phyloP scores from a whole-genome alignment of 2,888 invertebrate species.

The Onthophagus sagittarius region DNA sequence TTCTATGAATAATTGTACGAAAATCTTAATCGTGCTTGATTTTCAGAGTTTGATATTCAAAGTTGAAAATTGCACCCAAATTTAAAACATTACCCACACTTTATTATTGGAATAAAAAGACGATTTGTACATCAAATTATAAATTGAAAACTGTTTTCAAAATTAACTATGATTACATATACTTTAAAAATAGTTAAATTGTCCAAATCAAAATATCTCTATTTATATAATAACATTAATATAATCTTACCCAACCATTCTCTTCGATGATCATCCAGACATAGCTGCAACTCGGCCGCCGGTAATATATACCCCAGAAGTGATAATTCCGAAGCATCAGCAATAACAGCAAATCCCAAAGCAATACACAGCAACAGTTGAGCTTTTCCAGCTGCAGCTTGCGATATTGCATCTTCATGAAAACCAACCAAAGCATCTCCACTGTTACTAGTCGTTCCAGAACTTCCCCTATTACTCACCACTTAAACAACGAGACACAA shows the following conservation, averaged over 20 bases:
- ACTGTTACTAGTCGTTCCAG: slow-evolving; percentile 32
- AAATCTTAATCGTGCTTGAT: no score
- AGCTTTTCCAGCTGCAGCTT: slow-evolving; percentile 70
- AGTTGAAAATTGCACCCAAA: no score
- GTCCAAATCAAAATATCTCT: background rate
- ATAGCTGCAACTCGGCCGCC: slow-evolving; percentile 73
- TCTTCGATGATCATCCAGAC: slow-evolving; percentile 67
- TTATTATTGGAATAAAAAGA: no score
- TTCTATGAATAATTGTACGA: no score
- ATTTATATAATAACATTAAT: background rate
- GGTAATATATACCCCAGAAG: slow-evolving; percentile 71
- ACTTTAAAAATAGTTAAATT: no score
- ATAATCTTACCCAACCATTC: slow-evolving; percentile 63
- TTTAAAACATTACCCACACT: no score
- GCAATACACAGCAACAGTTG: slow-evolving; percentile 64
- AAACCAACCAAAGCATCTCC: slow-evolving; percentile 62
- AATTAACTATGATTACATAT: no score
- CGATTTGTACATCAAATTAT: no score
- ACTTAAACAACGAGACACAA: background rate
- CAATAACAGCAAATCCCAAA: slow-evolving; percentile 63
- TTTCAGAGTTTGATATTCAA: no score
- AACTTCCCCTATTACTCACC: slow-evolving; percentile 25
- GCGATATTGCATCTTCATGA: slow-evolving; percentile 71
- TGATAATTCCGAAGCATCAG: slow-evolving; percentile 65
- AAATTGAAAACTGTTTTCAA: no score